Evolutionary conservation across 1,140 invertebrate genomes (phyloP), one percentile per base, ranked within the genome.

Genomic region (Drosophila ogumai): DNA sequence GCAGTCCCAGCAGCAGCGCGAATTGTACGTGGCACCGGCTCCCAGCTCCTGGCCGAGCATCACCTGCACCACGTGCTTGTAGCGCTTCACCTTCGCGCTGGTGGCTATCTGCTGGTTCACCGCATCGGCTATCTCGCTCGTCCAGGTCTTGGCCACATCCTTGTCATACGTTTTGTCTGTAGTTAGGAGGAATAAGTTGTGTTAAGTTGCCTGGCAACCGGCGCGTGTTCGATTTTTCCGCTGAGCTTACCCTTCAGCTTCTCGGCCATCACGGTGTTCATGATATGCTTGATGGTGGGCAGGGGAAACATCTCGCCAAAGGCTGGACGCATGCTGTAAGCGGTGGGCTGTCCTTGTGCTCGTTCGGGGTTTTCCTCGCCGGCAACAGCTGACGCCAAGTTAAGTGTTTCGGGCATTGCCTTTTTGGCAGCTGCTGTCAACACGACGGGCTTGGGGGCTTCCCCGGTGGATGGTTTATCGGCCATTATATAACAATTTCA

Each of bases 11-110:
- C 85, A 90, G 32, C 86, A 90, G 15, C 85, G 85, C 3, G 85
- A 90, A 10, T 81, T 64, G 41, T 86, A 90, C 9, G 66, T 79
- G 36, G 61, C 63, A 0, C 85, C 85, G 6, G 85, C 85, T 0
- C 85, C 85, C 47, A 90, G 71, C 57, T 90, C 86, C 44, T 90
- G 85, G n/a, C 81, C 85, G 12, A 90, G 44, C 78, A 85, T 85
- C 4, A 90, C 86, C n/a, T 90, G 85, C 3, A 90, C 85, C 3
- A 90, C 86, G 44, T 90, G 85, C 47, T 90, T 90, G 57, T 85
- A 90, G 6, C 86, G 86, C 41, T 79, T 79, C 28, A 90, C 86
- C 49, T 69, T 75, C 0, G 81, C 43, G 60, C 55, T 90, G 40
- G 69, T 46, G 4, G 81, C 85, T 44, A 90, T 90, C 41, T 79